Evolutionary conservation across 2,797 vertebrate species (phyloP).

Genomic region (Sebastes trivittatus): DNA sequence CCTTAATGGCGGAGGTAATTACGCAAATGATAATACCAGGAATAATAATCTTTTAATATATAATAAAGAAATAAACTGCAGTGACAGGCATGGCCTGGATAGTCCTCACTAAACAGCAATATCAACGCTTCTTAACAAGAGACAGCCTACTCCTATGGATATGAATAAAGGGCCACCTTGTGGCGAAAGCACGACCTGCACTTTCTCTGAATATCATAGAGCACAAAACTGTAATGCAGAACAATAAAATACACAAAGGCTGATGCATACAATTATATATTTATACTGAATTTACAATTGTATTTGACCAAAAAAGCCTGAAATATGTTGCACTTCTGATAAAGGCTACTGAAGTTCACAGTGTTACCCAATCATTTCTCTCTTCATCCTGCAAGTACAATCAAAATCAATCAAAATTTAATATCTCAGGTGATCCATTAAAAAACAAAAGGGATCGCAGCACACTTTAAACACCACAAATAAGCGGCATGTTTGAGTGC

Average conservation of each 20-base stretch:
- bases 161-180: slow-evolving; percentile 1
- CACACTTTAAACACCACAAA: slow-evolving; percentile 28
- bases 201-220: not conserved
- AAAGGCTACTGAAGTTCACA: not conserved
- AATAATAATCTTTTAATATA: not conserved
- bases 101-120: not conserved
- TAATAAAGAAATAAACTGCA: not conserved
- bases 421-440: not conserved
- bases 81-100: not conserved
- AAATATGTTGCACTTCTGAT: not conserved
- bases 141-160: not conserved
- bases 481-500: slow-evolving; percentile 23
- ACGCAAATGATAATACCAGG: not conserved
- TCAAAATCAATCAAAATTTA: not conserved
- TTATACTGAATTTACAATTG: too few relatives aligned
- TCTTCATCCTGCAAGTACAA: not conserved
- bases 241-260: not conserved
- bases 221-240: not conserved
- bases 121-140: not conserved
- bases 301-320: not conserved
- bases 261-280: not conserved
- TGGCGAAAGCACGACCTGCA: not conserved
- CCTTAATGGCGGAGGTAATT: not conserved
- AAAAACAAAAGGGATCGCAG: slow-evolving; percentile 2
- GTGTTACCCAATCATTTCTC: not conserved